A percentile compares a stretch with the other conserved stretches of the same genome.
Evolutionary conservation across 1,140 invertebrate genomes (phyloP).

Genomic region (Ips typographus): DNA sequence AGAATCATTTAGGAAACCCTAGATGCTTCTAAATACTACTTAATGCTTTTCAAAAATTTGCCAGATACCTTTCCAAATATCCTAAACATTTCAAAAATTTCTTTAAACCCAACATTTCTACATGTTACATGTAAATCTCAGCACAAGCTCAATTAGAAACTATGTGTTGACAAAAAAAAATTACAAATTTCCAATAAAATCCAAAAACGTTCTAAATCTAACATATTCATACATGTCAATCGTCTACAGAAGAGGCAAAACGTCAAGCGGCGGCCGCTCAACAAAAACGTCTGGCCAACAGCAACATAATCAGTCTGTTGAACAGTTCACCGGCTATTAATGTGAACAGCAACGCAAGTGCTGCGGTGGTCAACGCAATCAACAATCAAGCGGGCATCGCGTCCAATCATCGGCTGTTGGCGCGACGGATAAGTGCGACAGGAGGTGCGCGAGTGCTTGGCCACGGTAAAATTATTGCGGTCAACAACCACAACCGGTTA

Average conservation of each 20-base stretch:
- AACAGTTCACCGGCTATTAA: slow-evolving; percentile 71
- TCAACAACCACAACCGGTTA: slow-evolving; percentile 51
- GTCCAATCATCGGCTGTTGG: slow-evolving; percentile 43
- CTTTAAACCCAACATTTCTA: no score
- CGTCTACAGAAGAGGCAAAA: slow-evolving; percentile 45
- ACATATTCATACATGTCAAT: not conserved
- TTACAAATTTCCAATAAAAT: not conserved
- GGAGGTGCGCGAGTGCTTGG: slow-evolving; percentile 45
- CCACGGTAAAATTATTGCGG: slow-evolving; percentile 54
- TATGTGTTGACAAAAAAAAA: not conserved
- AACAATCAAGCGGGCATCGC: slow-evolving; percentile 45
- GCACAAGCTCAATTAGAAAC: no score
- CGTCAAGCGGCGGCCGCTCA: slow-evolving; percentile 52
- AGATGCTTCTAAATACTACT: no score
- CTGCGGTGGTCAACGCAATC: slow-evolving; percentile 50
- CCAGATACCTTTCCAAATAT: no score
- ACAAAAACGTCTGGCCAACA: slow-evolving; percentile 48
- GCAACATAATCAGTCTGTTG: slow-evolving; percentile 65
- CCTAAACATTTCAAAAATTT: no score
- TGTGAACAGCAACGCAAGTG: slow-evolving; percentile 57
- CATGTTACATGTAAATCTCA: no score
- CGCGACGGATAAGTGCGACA: slow-evolving; percentile 46
- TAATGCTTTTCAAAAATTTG: no score
- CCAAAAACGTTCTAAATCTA: slow-evolving; percentile 3
- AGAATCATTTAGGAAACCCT: no score